Evolutionary conservation across 2,888 invertebrate species (phyloP), one percentile per base, ranked within the genome.

Genomic region (Stratiomys singularior): DNA sequence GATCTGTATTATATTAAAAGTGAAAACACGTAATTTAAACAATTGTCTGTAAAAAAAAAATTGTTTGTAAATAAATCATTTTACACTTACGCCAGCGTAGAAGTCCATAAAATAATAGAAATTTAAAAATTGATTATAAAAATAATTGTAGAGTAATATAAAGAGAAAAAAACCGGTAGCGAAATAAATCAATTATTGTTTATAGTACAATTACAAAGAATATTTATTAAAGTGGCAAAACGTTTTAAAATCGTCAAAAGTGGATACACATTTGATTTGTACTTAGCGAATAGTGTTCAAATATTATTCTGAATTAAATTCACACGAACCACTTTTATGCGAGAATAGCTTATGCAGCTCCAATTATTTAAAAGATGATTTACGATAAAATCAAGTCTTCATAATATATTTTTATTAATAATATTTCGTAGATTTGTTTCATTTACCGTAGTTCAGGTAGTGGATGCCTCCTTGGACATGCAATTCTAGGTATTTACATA

Each of bases 131-230:
- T 69, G 9, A 69, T 27, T 27, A n/a, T 27, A 64, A 25, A 23
- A 28, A 18, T 64, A 64, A 64, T n/a, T 11, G 28, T 28, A 64
- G 28, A 27, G 25, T 28, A 64, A 47, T 13, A 0, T 67, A 47
- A 27, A 47, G 47, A 47, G 3, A 9, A 9, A 37, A 9, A 71
- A 71, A 52, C 25, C 46, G 27, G 25, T 71, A 47, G 47, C 18
- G 18, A 71, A 52, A 47, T 47, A 71, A 25, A 52, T 47, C 58
- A 71, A 52, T 52, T 52, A 72, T 58, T 28, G 72, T 58, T 52
- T 21, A 72, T 72, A 72, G 72, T 72, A 72, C 72, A 72, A 72
- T 72, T 72, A 28, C 21, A 58, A 56, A 28, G n/a, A 52, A 47
- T 71, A 71, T 71, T 71, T 47, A 71, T 47, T 47, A 4, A 71